phyloP scores from a whole-genome alignment of 2,113 vertebrate species.

The Planiliza haematocheilus region DNA sequence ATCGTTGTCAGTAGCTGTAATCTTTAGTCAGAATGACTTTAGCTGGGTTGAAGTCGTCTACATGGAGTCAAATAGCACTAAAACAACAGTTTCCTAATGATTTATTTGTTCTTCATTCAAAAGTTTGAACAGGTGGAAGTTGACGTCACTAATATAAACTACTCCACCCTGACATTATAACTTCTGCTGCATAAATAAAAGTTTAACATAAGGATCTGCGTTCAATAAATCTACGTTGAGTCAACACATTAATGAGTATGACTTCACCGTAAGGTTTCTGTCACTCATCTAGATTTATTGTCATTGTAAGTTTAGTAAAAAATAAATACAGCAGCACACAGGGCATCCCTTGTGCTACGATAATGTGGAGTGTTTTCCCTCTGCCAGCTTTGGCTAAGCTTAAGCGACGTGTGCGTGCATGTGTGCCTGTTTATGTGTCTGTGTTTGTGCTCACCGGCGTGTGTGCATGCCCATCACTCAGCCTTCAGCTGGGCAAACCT shows the following conservation, averaged over 20 bases:
- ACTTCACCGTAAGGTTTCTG: constrained; percentile 39
- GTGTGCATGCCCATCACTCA: constrained; percentile 56
- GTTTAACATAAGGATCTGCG: constrained; percentile 27
- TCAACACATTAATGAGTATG: constrained; percentile 37
- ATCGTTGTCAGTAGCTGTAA: too few species aligned
- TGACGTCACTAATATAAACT: constrained; percentile 1
- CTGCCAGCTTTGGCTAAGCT: constrained; percentile 38
- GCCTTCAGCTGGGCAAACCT: constrained; percentile 63
- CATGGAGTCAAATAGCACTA: too few species aligned
- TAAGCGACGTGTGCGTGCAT: constrained; percentile 28
- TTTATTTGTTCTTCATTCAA: constrained; percentile 7
- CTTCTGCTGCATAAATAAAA: background rate
- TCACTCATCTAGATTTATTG: constrained; percentile 47
- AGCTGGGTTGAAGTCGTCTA: too few species aligned
- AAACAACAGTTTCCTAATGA: too few species aligned
- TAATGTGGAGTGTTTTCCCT: constrained; percentile 53
- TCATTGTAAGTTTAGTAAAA: constrained; percentile 23
- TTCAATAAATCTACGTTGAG: constrained; percentile 10
- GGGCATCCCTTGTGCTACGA: constrained; percentile 43
- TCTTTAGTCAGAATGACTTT: too few species aligned
- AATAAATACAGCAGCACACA: constrained; percentile 35
- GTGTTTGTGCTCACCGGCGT: constrained; percentile 14
- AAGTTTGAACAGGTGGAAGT: constrained; percentile 18
- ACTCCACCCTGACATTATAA: constrained; percentile 14
- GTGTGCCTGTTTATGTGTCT: constrained; percentile 31